Base-by-base conservation (phyloP, 2,113 vertebrate species). In the Tringa solitaria region DNA sequence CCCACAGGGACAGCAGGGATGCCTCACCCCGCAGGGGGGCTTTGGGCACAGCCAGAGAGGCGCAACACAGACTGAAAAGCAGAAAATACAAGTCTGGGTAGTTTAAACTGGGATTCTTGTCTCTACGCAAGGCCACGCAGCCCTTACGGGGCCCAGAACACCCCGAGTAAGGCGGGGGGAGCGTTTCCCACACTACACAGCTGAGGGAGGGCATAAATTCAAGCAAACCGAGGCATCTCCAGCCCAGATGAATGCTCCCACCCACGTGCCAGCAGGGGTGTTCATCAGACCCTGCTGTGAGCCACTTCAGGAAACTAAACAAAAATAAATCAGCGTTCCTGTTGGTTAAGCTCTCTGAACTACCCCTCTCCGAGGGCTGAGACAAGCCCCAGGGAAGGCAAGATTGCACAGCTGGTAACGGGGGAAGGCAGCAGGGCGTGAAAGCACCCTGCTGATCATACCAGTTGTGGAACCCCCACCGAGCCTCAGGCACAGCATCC, bases 131-230 rank as follows among this genome's bases (percentile, higher is more conserved):
- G 14, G 17, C 33, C 59, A 33, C 1, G 8, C n/a, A 78, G 48
- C 22, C 26, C 26, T 73, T 28, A 54, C 19, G 53, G 35, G n/a
- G 43, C 22, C 45, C 24, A 12, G 45, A 73, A 60, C 37, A 53
- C 12, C 24, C 28, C 0, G 0, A 50, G 23, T 21, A 24, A 37
- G 41, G 67, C 1, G 1, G 41, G 9, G 51, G 50, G 37, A 39
- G 64, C 39, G 28, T 32, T 41, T 43, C 33, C 45, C 17, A 26
- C 12, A 3, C 8, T 15, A 21, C 1, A 8, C 37, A 20, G 30
- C 51, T 27, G 39, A 48, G 12, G 18, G 21, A 84, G n/a, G 39
- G 73, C 26, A 73, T 17, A 59, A 59, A 65, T 46, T 53, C 24
- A 46, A 78, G 37, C 20, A 77, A 64, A 64, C 28, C 3, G 14